Evolutionary conservation across 2,888 invertebrate species (phyloP), one percentile per base, ranked within the genome.

Genomic region (Boloria euphrosyne): DNA sequence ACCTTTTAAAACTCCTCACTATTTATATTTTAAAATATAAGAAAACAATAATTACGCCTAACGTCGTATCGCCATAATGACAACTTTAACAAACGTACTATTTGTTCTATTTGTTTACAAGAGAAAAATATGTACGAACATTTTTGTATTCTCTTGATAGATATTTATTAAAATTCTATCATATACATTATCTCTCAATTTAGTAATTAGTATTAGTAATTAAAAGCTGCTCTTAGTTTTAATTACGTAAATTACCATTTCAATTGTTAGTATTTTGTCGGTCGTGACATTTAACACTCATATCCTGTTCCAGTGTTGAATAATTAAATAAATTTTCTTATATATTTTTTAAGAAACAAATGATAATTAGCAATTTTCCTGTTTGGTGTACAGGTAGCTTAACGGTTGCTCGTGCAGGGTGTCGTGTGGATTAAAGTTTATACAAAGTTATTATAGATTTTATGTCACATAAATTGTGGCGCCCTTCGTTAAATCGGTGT

Each of bases 391-490:
- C 17, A 17, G 17, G n/a, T 44, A 31, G 57, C 51, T 31, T 58
- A 51, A 46, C n/a, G n/a, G 17, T 59, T 6, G 16, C 59, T 31
- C 31, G 14, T 44, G 49, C 57, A 38, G 7, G 7, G 44, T 64
- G 64, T 51, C 64, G 51, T 58, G 51, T 58, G 16, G 38, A 58
- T 57, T 58, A 52, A 66, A 55, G 68, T 67, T 73, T 71, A 70
- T 74, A 63, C 69, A 43, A 54, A 69, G 72, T 70, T 73, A 74
- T 73, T 73, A 74, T 69, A 64, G 69, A 67, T 72, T 73, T 73
- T 71, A 72, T 71, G 71, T 72, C 70, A 67, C 72, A 67, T 74
- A 70, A 74, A 73, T 71, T 65, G 66, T 55, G 53, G 64, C 68
- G 58, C 64, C 57, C 67, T 60, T 55, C 59, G 61, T 50, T 62